phyloP scores from a whole-genome alignment of 2,113 vertebrate genomes.

The Cinclus mexicanus region DNA sequence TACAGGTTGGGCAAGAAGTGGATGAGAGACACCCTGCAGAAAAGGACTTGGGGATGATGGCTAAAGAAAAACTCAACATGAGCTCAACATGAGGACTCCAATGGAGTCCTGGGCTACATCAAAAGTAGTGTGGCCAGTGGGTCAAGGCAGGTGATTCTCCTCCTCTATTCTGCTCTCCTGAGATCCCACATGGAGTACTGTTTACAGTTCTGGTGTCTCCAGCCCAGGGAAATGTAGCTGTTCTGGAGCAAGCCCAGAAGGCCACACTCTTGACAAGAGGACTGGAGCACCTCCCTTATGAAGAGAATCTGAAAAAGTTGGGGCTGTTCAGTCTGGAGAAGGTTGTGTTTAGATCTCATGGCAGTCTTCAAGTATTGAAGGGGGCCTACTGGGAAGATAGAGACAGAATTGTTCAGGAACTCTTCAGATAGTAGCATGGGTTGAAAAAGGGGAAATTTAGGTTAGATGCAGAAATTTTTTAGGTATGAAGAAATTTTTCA shows the following conservation, averaged over 20 bases:
- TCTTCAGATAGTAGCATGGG: background rate
- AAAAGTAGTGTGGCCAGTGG: background rate
- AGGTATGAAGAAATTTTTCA: background rate
- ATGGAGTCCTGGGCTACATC: background rate
- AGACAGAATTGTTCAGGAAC: background rate
- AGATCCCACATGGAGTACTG: too few relatives aligned
- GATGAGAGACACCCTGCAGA: too few relatives aligned
- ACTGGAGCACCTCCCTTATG: fast-evolving
- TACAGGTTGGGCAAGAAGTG: background rate
- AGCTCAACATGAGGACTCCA: background rate
- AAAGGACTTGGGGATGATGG: too few relatives aligned
- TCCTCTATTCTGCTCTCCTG: background rate
- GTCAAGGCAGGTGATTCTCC: background rate
- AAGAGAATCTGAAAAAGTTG: background rate
- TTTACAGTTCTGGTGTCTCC: background rate
- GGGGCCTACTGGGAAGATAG: background rate
- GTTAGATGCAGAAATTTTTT: background rate
- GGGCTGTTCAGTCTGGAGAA: background rate
- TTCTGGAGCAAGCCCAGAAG: background rate
- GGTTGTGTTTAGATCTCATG: background rate
- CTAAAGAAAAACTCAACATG: background rate
- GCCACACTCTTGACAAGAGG: background rate
- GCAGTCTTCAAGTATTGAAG: background rate
- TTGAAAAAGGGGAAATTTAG: background rate
- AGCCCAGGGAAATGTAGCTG: too few relatives aligned